Conservation (phyloP, 2,797 vertebrate species). For the Zenarchopterus dispar region DNA sequence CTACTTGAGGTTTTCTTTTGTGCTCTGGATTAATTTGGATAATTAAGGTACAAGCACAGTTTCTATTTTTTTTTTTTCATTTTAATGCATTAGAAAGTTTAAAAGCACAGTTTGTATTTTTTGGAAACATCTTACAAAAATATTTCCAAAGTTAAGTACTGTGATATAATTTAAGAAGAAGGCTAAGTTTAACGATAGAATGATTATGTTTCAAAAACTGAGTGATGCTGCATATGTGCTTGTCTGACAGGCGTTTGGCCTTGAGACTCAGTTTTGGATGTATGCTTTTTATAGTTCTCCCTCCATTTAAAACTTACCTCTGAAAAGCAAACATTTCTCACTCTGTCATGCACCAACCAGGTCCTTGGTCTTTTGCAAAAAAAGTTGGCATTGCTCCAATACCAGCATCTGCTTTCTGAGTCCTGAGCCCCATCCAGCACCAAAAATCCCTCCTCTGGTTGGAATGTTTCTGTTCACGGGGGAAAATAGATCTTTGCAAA, state of each 20-base stretch:
- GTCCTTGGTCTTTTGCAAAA: constrained; percentile 62
- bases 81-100: not conserved
- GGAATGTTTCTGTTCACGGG: constrained; percentile 64
- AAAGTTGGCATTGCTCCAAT: constrained; percentile 67
- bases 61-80: not conserved
- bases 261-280: constrained; percentile 56
- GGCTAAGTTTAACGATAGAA: constrained; percentile 11
- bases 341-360: constrained; percentile 57
- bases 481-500: constrained; percentile 56
- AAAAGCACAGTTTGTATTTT: not conserved
- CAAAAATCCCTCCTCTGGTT: constrained; percentile 67
- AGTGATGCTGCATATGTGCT: constrained; percentile 39
- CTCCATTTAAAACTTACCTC: constrained; percentile 70
- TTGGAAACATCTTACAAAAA: constrained; percentile 8
- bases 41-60: constrained; percentile 9
- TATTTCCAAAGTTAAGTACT: constrained; percentile 8
- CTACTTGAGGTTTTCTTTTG: not conserved
- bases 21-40: constrained; percentile 5
- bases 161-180: constrained; percentile 12
- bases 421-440: constrained; percentile 62
- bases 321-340: constrained; percentile 75
- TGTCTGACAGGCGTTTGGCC: constrained; percentile 53
- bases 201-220: constrained; percentile 35
- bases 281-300: constrained; percentile 66
- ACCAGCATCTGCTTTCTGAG: constrained; percentile 76